Base-by-base conservation (phyloP, 2,888 invertebrate genomes). In the Dryobota labecula region DNA sequence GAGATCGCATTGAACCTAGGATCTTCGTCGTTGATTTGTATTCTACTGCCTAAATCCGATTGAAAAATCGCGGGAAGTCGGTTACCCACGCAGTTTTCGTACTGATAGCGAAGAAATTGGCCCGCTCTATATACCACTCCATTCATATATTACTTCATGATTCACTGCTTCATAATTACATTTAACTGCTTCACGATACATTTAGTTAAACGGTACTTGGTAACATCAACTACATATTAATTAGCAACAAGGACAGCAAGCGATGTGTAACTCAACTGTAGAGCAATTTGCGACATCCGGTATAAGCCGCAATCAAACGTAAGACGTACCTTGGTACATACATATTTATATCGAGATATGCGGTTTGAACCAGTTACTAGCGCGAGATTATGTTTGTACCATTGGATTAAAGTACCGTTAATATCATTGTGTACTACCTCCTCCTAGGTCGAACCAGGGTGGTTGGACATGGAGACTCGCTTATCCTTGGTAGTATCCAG, bases 241-340 rank as follows among this genome's bases (percentile, higher is more conserved):
- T 76, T 66, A 70, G 45, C 36, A 11, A 63, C 70, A 74, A 80
- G 75, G 75, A 64, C 71, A 45, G 20, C 63, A 70, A 67, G 60
- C 53, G 57, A 67, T 56, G 36, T 43, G 51, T 69, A 58, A 67
- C 58, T 68, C 64, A 58, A 74, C 62, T 57, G 65, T 36, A 64
- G 45, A 71, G 47, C 57, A 81, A 84, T 84, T 72, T 76, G 70
- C 70, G 76, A 79, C 70, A 73, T 81, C 84, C 72, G 73, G 57
- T 64, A 20, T 62, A 54, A 69, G 45, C 49, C 38, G 47, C 33
- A 81, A 69, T 76, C 33, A 73, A 76, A 57, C 27, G 56, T 68
- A 61, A 67, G 47, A 70, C 45, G 20, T 69, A 27, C 15, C 36
- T 61, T 33, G 27, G 18, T 18, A 24, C 53, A 1, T 49, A 49